These are phyloP conservation scores for Melanotaenia nigrans DNA, from an alignment of 2,797 vertebrate species.

Conservation along the genomic window DNA sequence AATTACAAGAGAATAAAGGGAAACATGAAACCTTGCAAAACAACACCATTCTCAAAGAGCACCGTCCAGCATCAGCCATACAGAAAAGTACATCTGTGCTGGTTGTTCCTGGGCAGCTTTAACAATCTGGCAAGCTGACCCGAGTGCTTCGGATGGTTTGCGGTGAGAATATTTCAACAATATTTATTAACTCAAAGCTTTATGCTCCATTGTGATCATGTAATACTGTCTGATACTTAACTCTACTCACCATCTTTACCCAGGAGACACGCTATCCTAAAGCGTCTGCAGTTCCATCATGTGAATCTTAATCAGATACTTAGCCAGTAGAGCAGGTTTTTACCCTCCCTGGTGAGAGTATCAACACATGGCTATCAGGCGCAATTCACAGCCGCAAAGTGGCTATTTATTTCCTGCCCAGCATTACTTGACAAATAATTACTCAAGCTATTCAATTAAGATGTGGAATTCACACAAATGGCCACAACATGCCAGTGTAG, in stretches of 20 bases:
- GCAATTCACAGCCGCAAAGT: slow-evolving; percentile 77
- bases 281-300: slow-evolving; percentile 75
- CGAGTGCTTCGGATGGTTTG: slow-evolving; percentile 34
- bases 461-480: slow-evolving; percentile 65
- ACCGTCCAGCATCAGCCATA: slow-evolving; percentile 65
- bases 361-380: slow-evolving; percentile 82
- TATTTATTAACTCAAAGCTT: slow-evolving; percentile 69
- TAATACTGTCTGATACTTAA: slow-evolving; percentile 78
- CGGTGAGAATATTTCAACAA: slow-evolving; percentile 50
- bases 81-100: slow-evolving; percentile 66
- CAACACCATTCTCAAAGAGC: slow-evolving; percentile 66
- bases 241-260: slow-evolving; percentile 76
- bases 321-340: slow-evolving; percentile 77
- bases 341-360: slow-evolving; percentile 78
- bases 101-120: slow-evolving; percentile 40
- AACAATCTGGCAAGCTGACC: slow-evolving; percentile 58
- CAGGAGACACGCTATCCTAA: slow-evolving; percentile 78
- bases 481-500: slow-evolving; percentile 54
- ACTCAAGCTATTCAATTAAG: slow-evolving; percentile 81
- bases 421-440: slow-evolving; percentile 82
- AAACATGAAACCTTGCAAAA: slow-evolving; percentile 69
- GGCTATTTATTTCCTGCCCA: slow-evolving; percentile 81
- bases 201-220: slow-evolving; percentile 68
- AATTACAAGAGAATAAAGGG: slow-evolving; percentile 69
- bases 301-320: slow-evolving; percentile 83